These are phyloP conservation scores for Danionella dracula DNA, from an alignment of 2,797 vertebrate species.

Conservation along the genomic window DNA sequence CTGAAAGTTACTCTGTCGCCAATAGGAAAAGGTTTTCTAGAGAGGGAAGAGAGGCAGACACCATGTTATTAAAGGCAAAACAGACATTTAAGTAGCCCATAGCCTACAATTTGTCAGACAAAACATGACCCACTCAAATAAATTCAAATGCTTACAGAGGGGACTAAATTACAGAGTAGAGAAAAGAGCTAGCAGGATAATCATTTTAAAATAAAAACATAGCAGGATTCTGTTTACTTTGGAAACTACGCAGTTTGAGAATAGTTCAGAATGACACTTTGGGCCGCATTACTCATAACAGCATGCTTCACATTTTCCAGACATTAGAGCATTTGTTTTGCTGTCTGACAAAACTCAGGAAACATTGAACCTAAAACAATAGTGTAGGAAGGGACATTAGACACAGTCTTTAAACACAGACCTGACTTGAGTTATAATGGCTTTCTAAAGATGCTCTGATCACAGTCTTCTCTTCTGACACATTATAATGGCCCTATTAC, in stretches of 20 bases:
- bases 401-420: neutral
- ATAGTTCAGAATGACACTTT: no score
- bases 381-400: neutral
- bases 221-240: neutral
- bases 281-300: no score
- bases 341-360: no score
- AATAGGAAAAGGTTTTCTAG: conserved; percentile 94
- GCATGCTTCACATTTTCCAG: no score
- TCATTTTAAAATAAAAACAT: neutral
- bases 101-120: neutral
- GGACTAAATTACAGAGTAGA: neutral
- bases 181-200: neutral
- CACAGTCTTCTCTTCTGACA: no score
- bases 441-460: no score
- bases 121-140: neutral
- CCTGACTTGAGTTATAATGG: neutral
- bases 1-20: conserved; percentile 98
- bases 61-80: neutral
- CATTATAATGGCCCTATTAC: no score
- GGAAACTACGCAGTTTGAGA: no score
- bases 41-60: conserved; percentile 27
- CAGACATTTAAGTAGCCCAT: neutral
- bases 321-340: no score
- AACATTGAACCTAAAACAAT: neutral
- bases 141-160: neutral